phyloP scores from a whole-genome alignment of 2,888 invertebrate species.

The Steinernema hermaphroditum region DNA sequence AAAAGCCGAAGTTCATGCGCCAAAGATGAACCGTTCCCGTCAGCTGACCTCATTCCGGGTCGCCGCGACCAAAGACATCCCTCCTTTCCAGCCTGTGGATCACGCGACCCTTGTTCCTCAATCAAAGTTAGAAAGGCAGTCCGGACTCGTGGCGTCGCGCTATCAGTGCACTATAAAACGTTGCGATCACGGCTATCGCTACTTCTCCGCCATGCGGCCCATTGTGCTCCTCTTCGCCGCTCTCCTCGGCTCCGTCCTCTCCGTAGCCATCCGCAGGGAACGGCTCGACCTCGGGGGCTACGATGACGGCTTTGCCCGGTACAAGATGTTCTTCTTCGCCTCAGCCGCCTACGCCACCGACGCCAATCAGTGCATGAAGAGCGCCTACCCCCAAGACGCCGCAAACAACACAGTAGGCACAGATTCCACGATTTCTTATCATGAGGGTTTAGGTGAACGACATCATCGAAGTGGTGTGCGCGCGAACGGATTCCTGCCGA shows the following conservation, averaged over 20 bases:
- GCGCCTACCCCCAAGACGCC: slow-evolving; percentile 43
- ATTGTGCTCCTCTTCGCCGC: neutral
- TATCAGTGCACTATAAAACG: neutral
- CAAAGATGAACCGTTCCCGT: no score
- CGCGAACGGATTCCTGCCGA: neutral
- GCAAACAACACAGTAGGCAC: no score
- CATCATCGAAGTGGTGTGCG: slow-evolving; percentile 2
- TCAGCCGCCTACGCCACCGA: slow-evolving; percentile 51
- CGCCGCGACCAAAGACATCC: no score
- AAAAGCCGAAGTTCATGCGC: no score
- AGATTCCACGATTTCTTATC: neutral
- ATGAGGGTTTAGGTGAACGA: neutral
- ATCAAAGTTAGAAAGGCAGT: slow-evolving; percentile 9
- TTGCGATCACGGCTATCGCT: neutral
- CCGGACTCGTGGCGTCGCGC: neutral
- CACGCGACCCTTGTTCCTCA: slow-evolving; percentile 10
- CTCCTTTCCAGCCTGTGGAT: no score
- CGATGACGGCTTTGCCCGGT: slow-evolving; percentile 44
- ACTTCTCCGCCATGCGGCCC: neutral
- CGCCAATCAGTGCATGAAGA: slow-evolving; percentile 47
- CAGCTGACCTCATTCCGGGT: no score
- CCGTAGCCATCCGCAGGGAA: neutral
- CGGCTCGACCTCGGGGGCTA: slow-evolving; percentile 30
- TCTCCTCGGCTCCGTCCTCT: neutral
- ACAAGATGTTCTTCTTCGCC: slow-evolving; percentile 47